Base-by-base conservation (phyloP, 2,113 vertebrate species). In the Xyliphius kryptos region DNA sequence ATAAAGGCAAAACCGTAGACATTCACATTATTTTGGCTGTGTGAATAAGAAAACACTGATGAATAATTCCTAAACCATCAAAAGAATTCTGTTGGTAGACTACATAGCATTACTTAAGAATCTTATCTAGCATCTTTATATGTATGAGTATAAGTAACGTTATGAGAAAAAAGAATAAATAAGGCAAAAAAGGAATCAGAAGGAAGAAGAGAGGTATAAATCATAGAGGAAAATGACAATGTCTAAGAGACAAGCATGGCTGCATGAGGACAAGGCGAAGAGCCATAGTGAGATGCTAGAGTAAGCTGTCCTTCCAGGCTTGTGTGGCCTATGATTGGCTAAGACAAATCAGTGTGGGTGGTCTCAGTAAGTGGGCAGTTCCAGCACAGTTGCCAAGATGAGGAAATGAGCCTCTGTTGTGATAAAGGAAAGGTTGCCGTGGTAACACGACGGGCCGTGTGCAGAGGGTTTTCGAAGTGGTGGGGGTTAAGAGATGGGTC, bases 401-500 rank as follows among this genome's bases (percentile, higher is more conserved):
- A 84, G 82, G 85, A 86, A 87, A 83, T 81, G 76, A 85, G 82
- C 79, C 83, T 83, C 71, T 81, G 78, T 77, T 83, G 80, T 81
- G 81, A 83, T 83, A 81, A 83, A 84, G 79, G 76, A 67, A 79
- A 72, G 14, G 79, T 86, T 85, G 80, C 82, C 80, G 85, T 83
- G 86, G 85, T 65, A 78, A 89, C 82, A 69, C 53, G 57, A 70
- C 64, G 79, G 69, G 81, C 83, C 82, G 81, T 84, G 81, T 74
- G 82, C 84, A 85, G 66, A 76, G 71, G 26, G 38, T 54, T 77
- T 73, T 71, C 73, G 74, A 68, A 71, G 76, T 41, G 78, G 80
- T 66, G 77, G 77, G 77, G 76, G 67, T 73, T 80, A 66, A 78
- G 75, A 47, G 70, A 76, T 73, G 82, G 79, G 82, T 86, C 76